Conservation (phyloP, 2,888 invertebrate species). For the Ormyrus thymus region DNA sequence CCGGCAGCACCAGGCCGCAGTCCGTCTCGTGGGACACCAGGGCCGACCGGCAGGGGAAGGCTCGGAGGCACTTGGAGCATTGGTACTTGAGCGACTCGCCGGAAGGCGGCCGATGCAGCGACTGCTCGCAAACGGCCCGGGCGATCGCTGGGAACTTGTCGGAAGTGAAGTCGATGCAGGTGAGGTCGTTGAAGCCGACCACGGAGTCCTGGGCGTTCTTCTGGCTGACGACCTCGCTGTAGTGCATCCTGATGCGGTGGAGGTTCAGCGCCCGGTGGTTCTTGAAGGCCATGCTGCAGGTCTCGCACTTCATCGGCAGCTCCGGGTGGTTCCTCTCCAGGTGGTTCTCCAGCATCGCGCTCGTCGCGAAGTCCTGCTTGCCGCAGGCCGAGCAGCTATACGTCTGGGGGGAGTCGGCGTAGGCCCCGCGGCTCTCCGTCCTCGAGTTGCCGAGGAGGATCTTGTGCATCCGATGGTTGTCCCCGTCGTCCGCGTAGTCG, state of each 20-base stretch:
- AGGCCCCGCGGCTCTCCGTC: constrained; percentile 63
- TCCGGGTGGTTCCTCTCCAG: constrained; percentile 82
- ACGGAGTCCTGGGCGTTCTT: constrained; percentile 75
- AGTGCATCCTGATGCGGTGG: constrained; percentile 82
- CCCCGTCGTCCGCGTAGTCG: constrained; percentile 57
- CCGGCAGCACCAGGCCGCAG: constrained; percentile 71
- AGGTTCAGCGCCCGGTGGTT: constrained; percentile 83
- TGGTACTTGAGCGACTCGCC: constrained; percentile 80
- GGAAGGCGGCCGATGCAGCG: constrained; percentile 79
- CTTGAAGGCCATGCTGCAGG: constrained; percentile 85
- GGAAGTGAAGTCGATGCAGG: constrained; percentile 87
- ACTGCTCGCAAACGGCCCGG: constrained; percentile 83
- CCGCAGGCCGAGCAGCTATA: constrained; percentile 80
- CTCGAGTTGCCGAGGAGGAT: constrained; percentile 65
- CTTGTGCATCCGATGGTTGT: constrained; percentile 60
- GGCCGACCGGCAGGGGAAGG: constrained; percentile 84
- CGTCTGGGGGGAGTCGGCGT: not conserved
- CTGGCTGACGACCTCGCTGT: constrained; percentile 60
- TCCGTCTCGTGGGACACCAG: constrained; percentile 82
- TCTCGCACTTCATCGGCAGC: constrained; percentile 79
- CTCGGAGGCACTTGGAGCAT: constrained; percentile 82
- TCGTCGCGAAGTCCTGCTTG: constrained; percentile 79
- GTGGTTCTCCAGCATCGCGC: constrained; percentile 80
- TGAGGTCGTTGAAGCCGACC: constrained; percentile 83
- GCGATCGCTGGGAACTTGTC: constrained; percentile 88